Percentiles rank a stretch among this genome's conserved stretches.
phyloP scores from a whole-genome alignment of 2,888 invertebrate genomes.

The Helobdella robusta region DNA sequence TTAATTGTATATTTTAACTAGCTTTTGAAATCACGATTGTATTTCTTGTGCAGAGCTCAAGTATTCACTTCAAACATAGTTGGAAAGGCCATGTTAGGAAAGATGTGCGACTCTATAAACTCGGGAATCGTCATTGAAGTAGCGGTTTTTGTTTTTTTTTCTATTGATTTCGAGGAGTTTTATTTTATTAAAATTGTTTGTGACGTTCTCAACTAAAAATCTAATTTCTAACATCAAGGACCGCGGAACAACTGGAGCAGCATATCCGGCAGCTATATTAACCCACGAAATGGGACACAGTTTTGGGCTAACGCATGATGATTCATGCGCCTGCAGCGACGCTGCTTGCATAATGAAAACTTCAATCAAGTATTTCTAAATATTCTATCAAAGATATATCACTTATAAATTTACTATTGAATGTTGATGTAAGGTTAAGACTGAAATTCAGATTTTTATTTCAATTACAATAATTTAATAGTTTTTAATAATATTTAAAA shows the following conservation, averaged over 20 bases:
- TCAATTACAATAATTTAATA: too few relatives aligned
- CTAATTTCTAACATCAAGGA: too few relatives aligned
- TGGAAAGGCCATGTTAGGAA: background rate
- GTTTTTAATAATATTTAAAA: background rate
- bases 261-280: background rate
- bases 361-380: background rate
- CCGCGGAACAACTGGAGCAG: too few relatives aligned
- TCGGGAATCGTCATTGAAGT: background rate
- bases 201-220: too few relatives aligned
- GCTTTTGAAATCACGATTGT: too few relatives aligned
- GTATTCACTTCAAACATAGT: background rate
- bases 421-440: background rate
- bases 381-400: too few relatives aligned
- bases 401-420: too few relatives aligned
- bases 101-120: background rate
- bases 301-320: background rate
- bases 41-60: background rate
- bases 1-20: too few relatives aligned
- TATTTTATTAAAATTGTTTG: too few relatives aligned
- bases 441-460: background rate
- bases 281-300: slow-evolving; percentile 16
- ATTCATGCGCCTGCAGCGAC: background rate
- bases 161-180: background rate
- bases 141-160: background rate
- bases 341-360: background rate